Conservation (phyloP, 1,140 invertebrate genomes). For the Aphis gossypii region DNA sequence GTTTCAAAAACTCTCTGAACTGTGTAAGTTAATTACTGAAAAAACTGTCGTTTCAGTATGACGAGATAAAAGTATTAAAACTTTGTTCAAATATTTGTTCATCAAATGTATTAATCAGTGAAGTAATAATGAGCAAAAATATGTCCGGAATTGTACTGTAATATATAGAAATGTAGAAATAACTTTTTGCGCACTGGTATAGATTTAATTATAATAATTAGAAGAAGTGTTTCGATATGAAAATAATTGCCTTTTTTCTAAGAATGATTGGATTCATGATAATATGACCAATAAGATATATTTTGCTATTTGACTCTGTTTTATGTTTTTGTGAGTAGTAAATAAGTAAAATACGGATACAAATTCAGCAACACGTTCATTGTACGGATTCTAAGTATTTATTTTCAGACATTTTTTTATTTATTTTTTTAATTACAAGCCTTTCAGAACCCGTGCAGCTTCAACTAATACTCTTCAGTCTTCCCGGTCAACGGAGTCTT, state of each 20-base stretch:
- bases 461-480: no score
- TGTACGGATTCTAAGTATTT: background rate
- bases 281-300: background rate
- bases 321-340: background rate
- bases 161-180: background rate
- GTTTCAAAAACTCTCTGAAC: constrained; percentile 3
- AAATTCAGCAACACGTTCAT: background rate
- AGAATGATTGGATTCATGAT: background rate
- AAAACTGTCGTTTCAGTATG: background rate
- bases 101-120: background rate
- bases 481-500: no score
- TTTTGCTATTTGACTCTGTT: background rate
- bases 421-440: no score
- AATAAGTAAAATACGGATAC: background rate
- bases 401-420: no score
- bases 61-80: background rate
- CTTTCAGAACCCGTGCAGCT: no score
- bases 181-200: background rate
- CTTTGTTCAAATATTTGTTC: background rate
- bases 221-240: background rate
- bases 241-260: background rate
- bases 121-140: background rate
- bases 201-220: background rate
- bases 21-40: background rate
- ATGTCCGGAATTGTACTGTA: background rate